A percentile compares a stretch with the other conserved stretches of the same genome.
Evolutionary conservation across 1,140 invertebrate species (phyloP).

Genomic region (Drepana arcuata): DNA sequence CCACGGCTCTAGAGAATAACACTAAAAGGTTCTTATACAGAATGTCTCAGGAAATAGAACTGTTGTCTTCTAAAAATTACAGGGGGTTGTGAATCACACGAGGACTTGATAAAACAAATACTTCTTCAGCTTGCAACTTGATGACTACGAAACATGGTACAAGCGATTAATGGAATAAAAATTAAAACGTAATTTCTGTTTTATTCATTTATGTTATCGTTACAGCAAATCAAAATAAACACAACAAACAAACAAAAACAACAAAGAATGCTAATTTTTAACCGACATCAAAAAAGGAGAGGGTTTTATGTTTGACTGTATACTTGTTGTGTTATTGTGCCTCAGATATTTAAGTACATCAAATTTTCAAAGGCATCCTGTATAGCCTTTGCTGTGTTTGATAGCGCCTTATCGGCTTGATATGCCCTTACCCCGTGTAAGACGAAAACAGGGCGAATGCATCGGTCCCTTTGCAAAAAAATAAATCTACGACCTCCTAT

Average conservation of each 20-base stretch:
- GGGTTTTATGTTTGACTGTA: too few species aligned
- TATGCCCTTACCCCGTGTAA: not conserved
- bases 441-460: not conserved
- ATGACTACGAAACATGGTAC: not conserved
- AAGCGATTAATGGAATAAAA: not conserved
- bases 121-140: too few species aligned
- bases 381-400: not conserved
- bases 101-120: too few species aligned
- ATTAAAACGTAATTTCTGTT: not conserved
- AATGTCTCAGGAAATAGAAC: not conserved
- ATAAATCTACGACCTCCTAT: conserved; percentile 2
- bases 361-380: too few species aligned
- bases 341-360: too few species aligned
- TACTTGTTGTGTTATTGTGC: too few species aligned
- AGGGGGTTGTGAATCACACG: too few species aligned
- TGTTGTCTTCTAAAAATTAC: not conserved
- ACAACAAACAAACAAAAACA: too few species aligned
- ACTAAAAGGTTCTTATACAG: not conserved
- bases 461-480: conserved; percentile 1
- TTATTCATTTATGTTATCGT: not conserved
- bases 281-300: too few species aligned
- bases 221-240: too few species aligned
- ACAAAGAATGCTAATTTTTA: too few species aligned
- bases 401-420: not conserved
- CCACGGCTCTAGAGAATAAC: not conserved